Conservation (phyloP, 2,113 vertebrate genomes). For the Coryphaenoides rupestris region DNA sequence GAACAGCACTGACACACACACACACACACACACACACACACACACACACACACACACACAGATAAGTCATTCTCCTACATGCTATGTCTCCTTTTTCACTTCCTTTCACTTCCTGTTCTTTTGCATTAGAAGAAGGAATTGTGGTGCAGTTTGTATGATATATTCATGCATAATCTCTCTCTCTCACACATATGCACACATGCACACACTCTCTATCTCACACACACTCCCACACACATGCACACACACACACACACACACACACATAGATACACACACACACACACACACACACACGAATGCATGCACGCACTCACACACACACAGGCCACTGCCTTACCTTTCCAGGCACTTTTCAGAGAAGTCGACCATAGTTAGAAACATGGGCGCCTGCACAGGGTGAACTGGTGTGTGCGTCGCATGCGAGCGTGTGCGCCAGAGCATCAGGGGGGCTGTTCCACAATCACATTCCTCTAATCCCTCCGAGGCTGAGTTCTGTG, state of each 20-base stretch:
- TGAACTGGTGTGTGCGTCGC: constrained; percentile 14
- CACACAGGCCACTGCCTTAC: constrained; percentile 63
- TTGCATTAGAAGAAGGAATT: too few relatives aligned
- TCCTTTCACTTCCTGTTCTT: too few relatives aligned
- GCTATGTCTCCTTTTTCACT: too few relatives aligned
- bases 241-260: not conserved
- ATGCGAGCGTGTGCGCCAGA: constrained; percentile 32
- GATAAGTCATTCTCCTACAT: not conserved
- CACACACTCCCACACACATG: too few relatives aligned
- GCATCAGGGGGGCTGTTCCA: constrained; percentile 51
- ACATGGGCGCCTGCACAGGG: constrained; percentile 57
- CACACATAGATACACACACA: not conserved
- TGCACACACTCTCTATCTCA: too few relatives aligned
- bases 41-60: not conserved
- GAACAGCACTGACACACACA: not conserved
- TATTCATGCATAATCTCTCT: too few relatives aligned
- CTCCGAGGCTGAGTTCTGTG: constrained; percentile 44
- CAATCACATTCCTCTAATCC: constrained; percentile 70
- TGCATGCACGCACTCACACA: constrained; percentile 9
- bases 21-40: not conserved
- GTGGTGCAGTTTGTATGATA: too few relatives aligned
- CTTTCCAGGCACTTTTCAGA: constrained; percentile 86
- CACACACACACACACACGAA: constrained; percentile 16
- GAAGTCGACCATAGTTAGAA: constrained; percentile 80
- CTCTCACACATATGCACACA: too few relatives aligned